Evolutionary conservation across 2,797 vertebrate species (phyloP).

Genomic region (Microcaecilia unicolor): DNA sequence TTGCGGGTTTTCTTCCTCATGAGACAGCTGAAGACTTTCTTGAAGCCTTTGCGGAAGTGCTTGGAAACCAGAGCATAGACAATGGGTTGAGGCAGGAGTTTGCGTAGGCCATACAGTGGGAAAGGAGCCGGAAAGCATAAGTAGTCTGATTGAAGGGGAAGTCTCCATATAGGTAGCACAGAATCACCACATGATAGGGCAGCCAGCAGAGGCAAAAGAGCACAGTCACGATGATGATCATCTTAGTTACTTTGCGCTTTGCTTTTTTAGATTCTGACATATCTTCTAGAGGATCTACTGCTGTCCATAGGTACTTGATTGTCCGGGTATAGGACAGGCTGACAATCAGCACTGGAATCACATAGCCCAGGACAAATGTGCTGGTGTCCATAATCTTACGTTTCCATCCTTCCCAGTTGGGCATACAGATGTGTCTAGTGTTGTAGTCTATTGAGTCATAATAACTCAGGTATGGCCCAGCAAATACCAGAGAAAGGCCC

Average conservation of each 20-base stretch:
- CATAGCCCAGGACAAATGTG: slow-evolving; percentile 74
- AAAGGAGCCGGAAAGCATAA: slow-evolving; percentile 74
- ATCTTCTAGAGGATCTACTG: slow-evolving; percentile 73
- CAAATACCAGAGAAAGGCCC: slow-evolving; percentile 73
- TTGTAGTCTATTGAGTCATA: slow-evolving; percentile 72
- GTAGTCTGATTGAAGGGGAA: slow-evolving; percentile 83
- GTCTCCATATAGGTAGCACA: slow-evolving; percentile 76
- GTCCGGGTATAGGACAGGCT: slow-evolving; percentile 79
- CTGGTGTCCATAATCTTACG: slow-evolving; percentile 77
- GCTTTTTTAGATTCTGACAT: slow-evolving; percentile 78
- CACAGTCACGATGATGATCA: slow-evolving; percentile 81
- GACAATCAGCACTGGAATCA: slow-evolving; percentile 73
- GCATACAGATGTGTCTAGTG: slow-evolving; percentile 74
- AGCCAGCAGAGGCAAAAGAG: slow-evolving; percentile 86
- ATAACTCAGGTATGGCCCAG: slow-evolving; percentile 78
- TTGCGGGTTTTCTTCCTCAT: slow-evolving; percentile 67
- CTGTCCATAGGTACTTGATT: slow-evolving; percentile 82
- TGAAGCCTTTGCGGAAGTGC: slow-evolving; percentile 83
- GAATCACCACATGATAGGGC: slow-evolving; percentile 74
- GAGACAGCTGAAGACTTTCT: slow-evolving; percentile 81
- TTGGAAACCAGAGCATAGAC: slow-evolving; percentile 80
- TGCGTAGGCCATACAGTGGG: slow-evolving; percentile 85
- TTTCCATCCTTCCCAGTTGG: slow-evolving; percentile 72
- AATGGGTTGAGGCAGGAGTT: slow-evolving; percentile 84
- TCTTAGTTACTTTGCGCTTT: slow-evolving; percentile 82